Base-by-base conservation (phyloP, 2,888 invertebrate species). In the Busseola fusca region DNA sequence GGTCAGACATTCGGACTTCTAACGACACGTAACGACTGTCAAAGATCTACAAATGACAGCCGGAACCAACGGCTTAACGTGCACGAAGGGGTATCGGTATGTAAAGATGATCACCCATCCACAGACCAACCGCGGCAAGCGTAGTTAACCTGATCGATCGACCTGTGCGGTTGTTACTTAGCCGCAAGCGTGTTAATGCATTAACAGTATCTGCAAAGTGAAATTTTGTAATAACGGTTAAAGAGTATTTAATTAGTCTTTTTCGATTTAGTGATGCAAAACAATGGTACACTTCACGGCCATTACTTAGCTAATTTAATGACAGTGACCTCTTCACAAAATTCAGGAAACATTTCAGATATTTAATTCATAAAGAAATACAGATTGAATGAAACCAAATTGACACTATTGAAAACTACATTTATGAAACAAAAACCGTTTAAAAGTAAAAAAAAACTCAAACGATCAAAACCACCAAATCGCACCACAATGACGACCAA, bases 401-500 rank as follows among this genome's bases (percentile, higher is more conserved):
- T 59, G n/a, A 6, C 25, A n/a, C 42, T 1, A 16, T 1, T 12
- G 18, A 56, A 21, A n/a, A 9, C 16, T 10, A 4, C 6, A 56
- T 52, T 40, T n/a, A 21, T 1, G n/a, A 27, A 62, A 45, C 57
- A 21, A 54, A 30, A 57, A 4, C 12, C 18, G 0, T 45, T 45
- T 10, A n/a, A 78, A 62, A 48, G 4, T 34, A 25, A 52, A n/a
- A 54, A 48, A 64, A 64, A 4, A 1, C 34, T 30, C 9, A 66
- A 89, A 91, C 76, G 86, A 93, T 89, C 93, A 93, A 93, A 82
- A 90, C 72, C 37, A 40, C 64, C 63, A 7, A n/a, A 56, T 65
- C 84, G 34, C 37, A 58, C 70, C 85, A 87, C 79, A 84, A 76
- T 86, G 84, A 87, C 76, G 84, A 80, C 87, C 83, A 82, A 90